These are phyloP conservation scores for Cavia porcellus DNA, from an alignment of 2,113 vertebrate genomes.

Conservation along the genomic window DNA sequence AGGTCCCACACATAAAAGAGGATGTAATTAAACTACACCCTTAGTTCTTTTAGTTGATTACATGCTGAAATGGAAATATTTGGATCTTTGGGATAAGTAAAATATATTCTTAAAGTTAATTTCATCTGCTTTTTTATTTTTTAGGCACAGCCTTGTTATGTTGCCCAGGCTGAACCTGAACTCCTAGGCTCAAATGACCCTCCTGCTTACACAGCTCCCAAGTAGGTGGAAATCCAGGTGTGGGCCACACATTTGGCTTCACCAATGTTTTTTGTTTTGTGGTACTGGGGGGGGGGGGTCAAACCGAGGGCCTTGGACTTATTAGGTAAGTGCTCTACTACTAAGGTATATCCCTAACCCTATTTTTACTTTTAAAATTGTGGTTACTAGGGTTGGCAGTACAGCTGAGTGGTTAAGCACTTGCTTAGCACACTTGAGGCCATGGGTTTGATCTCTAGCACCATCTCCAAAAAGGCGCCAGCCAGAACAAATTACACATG, in stretches of 20 bases:
- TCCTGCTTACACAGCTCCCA: background rate
- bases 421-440: background rate
- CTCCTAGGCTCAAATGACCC: background rate
- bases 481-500: background rate
- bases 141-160: background rate
- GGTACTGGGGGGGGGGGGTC: background rate
- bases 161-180: background rate
- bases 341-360: background rate
- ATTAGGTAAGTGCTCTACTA: background rate
- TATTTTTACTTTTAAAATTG: background rate
- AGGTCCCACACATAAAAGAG: background rate
- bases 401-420: background rate
- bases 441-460: background rate
- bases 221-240: background rate
- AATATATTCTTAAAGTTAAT: conserved; percentile 31
- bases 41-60: background rate
- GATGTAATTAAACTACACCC: background rate
- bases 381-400: background rate
- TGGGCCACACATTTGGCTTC: background rate
- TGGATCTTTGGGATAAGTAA: background rate
- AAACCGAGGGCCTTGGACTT: background rate
- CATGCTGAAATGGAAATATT: conserved; percentile 15
- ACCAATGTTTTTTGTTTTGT: background rate
- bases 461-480: background rate
- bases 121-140: background rate